Percentiles rank a stretch among this genome's conserved stretches.
Evolutionary conservation across 1,140 invertebrate genomes (phyloP).

Genomic region (Microplitis mediator): DNA sequence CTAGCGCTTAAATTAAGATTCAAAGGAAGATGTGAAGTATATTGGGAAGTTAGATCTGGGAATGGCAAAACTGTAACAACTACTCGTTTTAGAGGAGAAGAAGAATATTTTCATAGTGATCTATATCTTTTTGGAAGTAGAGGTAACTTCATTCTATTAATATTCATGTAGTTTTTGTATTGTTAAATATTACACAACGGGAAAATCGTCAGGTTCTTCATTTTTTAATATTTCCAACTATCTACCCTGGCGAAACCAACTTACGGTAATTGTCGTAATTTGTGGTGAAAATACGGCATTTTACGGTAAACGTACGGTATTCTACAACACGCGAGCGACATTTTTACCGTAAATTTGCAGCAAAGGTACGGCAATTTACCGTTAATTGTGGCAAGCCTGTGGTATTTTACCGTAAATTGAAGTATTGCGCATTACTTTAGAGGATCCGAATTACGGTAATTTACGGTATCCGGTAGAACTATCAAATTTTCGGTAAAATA

Average conservation of each 20-base stretch:
- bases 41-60: not conserved
- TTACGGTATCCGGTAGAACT: too few species aligned
- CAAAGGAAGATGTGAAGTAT: conserved; percentile 4
- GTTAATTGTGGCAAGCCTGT: too few species aligned
- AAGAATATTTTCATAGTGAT: conserved; percentile 10
- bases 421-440: too few species aligned
- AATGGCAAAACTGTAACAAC: not conserved
- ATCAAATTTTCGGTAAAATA: too few species aligned
- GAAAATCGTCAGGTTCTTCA: not conserved
- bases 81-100: not conserved
- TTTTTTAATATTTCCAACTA: not conserved
- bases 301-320: too few species aligned
- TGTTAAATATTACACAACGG: not conserved
- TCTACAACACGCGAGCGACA: too few species aligned
- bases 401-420: too few species aligned
- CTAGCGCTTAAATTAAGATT: conserved; percentile 11
- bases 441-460: too few species aligned
- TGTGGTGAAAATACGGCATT: too few species aligned
- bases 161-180: not conserved
- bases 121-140: not conserved
- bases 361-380: too few species aligned
- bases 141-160: not conserved
- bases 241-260: not conserved
- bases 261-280: too few species aligned
- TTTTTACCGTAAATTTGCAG: too few species aligned